Evolutionary conservation across 2,888 invertebrate species (phyloP).

Genomic region (Bembecia ichneumoniformis): DNA sequence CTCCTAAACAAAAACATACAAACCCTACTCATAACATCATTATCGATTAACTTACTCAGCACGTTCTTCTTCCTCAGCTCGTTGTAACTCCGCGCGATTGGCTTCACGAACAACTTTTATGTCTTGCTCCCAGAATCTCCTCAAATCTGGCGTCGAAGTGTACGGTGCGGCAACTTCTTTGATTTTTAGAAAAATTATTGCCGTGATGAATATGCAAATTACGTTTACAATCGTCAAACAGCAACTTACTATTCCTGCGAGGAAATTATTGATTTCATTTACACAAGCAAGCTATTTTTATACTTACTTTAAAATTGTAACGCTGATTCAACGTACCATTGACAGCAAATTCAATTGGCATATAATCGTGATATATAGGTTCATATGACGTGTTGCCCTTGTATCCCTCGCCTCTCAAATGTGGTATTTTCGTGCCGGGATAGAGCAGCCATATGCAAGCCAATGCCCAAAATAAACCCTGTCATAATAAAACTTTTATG

Average conservation of each 20-base stretch:
- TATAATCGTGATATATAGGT: constrained; percentile 79
- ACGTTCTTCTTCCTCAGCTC: constrained; percentile 68
- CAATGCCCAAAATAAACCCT: constrained; percentile 82
- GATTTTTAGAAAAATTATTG: constrained; percentile 84
- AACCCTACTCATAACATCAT: not conserved
- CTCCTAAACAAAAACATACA: not conserved
- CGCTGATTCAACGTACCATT: constrained; percentile 64
- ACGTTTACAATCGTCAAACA: constrained; percentile 86
- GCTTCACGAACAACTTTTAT: constrained; percentile 80
- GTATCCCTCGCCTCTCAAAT: constrained; percentile 77
- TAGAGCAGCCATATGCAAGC: constrained; percentile 81
- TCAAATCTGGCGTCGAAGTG: constrained; percentile 80
- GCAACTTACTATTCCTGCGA: constrained; percentile 79
- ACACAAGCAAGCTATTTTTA: too few species aligned
- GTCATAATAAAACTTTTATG: constrained; percentile 6
- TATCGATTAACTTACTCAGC: constrained; percentile 38
- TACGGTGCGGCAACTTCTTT: constrained; percentile 88
- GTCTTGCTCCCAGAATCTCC: constrained; percentile 86
- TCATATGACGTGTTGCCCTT: constrained; percentile 75
- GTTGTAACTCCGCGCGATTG: constrained; percentile 74
- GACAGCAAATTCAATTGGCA: constrained; percentile 82
- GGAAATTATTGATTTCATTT: too few species aligned
- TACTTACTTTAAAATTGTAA: too few species aligned
- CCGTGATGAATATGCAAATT: constrained; percentile 85
- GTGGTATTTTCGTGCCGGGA: constrained; percentile 78